Conservation (phyloP, 2,888 invertebrate species). For the Cataglyphis livida region DNA sequence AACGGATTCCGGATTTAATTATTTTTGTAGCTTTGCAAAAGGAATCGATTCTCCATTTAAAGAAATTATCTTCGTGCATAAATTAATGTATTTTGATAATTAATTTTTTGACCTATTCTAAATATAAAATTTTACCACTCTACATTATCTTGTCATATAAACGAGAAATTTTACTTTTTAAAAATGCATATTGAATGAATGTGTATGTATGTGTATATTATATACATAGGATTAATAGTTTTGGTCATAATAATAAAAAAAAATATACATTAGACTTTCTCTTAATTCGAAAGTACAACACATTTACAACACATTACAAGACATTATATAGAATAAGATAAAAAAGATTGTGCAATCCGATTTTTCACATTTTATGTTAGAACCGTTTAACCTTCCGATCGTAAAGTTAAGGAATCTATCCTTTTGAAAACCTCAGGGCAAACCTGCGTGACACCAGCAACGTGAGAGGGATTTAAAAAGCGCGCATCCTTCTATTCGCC, state of each 20-base stretch:
- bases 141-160: background rate
- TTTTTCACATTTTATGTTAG: conserved; percentile 20
- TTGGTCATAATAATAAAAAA: background rate
- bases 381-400: conserved; percentile 28
- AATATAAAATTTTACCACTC: background rate
- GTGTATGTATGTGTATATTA: background rate
- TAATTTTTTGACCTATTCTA: background rate
- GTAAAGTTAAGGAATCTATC: conserved; percentile 25
- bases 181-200: background rate
- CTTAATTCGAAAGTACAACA: background rate
- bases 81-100: conserved; percentile 11
- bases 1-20: conserved; percentile 7
- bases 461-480: conserved; percentile 53
- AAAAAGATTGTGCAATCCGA: conserved; percentile 10
- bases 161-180: background rate
- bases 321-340: background rate
- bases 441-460: conserved; percentile 41
- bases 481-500: conserved; percentile 28
- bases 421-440: background rate
- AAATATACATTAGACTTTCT: background rate
- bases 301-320: background rate
- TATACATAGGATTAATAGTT: background rate
- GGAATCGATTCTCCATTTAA: conserved; percentile 23
- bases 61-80: background rate
- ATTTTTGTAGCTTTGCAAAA: conserved; percentile 18